Conservation (phyloP, 2,797 vertebrate species). For the Chaenodraco wilsoni region DNA sequence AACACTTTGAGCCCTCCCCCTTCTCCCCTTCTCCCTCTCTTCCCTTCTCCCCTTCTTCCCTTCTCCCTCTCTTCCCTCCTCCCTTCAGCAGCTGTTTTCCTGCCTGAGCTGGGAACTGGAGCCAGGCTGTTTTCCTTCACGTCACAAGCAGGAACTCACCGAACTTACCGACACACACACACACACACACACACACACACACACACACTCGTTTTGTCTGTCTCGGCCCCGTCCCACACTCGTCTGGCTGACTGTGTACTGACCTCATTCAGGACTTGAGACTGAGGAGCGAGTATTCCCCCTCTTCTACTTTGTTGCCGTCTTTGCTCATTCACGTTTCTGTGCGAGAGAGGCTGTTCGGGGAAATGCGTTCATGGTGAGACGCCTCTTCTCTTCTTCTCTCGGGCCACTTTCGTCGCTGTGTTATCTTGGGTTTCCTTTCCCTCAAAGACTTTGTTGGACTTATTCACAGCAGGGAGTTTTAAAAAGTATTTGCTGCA, state of each 20-base stretch:
- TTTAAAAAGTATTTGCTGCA: conserved; percentile 2
- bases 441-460: conserved; percentile 9
- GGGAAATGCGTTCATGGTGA: conserved; percentile 72
- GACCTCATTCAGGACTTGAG: conserved; percentile 61
- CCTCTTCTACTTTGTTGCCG: conserved; percentile 56
- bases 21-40: conserved; percentile 3
- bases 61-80: conserved; percentile 23
- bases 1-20: conserved; percentile 56
- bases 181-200: conserved; percentile 11
- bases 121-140: conserved; percentile 49
- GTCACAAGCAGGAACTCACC: conserved; percentile 70
- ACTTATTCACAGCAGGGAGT: conserved; percentile 2
- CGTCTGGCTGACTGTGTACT: conserved; percentile 54
- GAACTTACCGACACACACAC: conserved; percentile 21
- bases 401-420: conserved; percentile 26
- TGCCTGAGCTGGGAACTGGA: conserved; percentile 67
- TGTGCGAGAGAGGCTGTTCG: conserved; percentile 58
- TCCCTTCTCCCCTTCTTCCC: conserved; percentile 14
- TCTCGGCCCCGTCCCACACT: conserved; percentile 54
- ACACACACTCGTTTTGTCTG: conserved; percentile 25
- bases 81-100: conserved; percentile 76
- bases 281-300: conserved; percentile 56
- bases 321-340: conserved; percentile 55
- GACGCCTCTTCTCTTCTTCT: conserved; percentile 39
- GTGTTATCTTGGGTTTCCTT: conserved; percentile 20